Conservation (phyloP, 2,797 vertebrate genomes). For the Sebastes miniatus region DNA sequence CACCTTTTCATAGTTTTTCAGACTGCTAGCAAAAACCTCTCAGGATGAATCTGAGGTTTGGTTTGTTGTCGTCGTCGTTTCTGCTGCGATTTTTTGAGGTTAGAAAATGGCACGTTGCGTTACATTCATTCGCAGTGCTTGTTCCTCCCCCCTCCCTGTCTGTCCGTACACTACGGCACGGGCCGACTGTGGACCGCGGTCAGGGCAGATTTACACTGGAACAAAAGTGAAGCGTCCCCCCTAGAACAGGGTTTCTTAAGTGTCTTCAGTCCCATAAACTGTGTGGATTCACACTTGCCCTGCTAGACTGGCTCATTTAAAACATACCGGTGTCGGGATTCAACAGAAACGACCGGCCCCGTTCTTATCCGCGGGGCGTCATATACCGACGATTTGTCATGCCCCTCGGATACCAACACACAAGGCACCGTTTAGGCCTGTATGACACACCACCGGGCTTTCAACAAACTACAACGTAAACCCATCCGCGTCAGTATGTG, state of each 20-base stretch:
- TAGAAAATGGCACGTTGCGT: slow-evolving; percentile 80
- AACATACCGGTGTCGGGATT: slow-evolving; percentile 39
- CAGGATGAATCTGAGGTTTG: slow-evolving; percentile 66
- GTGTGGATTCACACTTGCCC: slow-evolving; percentile 30
- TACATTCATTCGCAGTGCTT: slow-evolving; percentile 81
- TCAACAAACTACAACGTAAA: neutral
- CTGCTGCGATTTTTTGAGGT: slow-evolving; percentile 75
- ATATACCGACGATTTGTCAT: neutral
- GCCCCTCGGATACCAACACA: neutral
- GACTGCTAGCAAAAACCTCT: slow-evolving; percentile 64
- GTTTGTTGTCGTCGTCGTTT: slow-evolving; percentile 45
- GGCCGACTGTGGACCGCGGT: slow-evolving; percentile 24
- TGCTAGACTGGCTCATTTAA: slow-evolving; percentile 30
- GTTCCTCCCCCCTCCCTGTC: slow-evolving; percentile 25
- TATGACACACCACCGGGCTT: neutral
- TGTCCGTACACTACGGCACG: slow-evolving; percentile 1
- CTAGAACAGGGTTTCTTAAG: slow-evolving; percentile 59
- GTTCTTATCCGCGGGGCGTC: neutral
- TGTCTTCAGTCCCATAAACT: slow-evolving; percentile 37
- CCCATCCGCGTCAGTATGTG: neutral
- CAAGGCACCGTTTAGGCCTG: neutral
- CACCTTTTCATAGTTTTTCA: slow-evolving; percentile 53
- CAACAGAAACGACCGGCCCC: slow-evolving; percentile 31
- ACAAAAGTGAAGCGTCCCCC: slow-evolving; percentile 57
- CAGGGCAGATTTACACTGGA: slow-evolving; percentile 52